phyloP scores from a whole-genome alignment of 2,797 vertebrate genomes.

The Ictinia mississippiensis region DNA sequence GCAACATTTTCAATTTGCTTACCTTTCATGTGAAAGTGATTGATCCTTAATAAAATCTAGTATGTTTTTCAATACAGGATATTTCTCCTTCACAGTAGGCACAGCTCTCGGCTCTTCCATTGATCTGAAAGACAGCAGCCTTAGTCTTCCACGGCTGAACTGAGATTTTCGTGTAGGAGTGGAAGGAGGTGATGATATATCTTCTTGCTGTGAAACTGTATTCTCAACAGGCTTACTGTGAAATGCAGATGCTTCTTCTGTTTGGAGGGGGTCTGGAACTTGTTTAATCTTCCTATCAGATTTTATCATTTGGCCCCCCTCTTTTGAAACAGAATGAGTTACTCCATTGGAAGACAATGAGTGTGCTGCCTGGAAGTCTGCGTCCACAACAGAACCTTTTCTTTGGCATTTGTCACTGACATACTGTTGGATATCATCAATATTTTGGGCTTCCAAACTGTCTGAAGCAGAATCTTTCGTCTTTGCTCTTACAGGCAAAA shows the following conservation, averaged over 20 bases:
- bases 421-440: neutral
- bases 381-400: constrained; percentile 82
- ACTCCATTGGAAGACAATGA: neutral
- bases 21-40: constrained; percentile 86
- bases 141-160: constrained; percentile 87
- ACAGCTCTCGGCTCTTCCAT: constrained; percentile 86
- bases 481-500: constrained; percentile 75
- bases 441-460: neutral
- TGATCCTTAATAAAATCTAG: constrained; percentile 93
- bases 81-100: constrained; percentile 88
- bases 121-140: constrained; percentile 92
- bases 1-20: neutral
- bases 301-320: neutral
- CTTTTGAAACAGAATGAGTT: neutral
- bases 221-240: constrained; percentile 74
- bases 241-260: constrained; percentile 38
- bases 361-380: constrained; percentile 82
- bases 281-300: neutral
- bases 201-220: constrained; percentile 73
- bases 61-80: constrained; percentile 87
- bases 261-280: neutral
- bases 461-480: constrained; percentile 49
- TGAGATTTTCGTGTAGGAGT: constrained; percentile 83
- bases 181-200: constrained; percentile 82
- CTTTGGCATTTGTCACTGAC: constrained; percentile 58